Percentiles rank a stretch among this genome's conserved stretches.
Evolutionary conservation across 1,140 invertebrate species (phyloP).

Genomic region (Galleria mellonella): DNA sequence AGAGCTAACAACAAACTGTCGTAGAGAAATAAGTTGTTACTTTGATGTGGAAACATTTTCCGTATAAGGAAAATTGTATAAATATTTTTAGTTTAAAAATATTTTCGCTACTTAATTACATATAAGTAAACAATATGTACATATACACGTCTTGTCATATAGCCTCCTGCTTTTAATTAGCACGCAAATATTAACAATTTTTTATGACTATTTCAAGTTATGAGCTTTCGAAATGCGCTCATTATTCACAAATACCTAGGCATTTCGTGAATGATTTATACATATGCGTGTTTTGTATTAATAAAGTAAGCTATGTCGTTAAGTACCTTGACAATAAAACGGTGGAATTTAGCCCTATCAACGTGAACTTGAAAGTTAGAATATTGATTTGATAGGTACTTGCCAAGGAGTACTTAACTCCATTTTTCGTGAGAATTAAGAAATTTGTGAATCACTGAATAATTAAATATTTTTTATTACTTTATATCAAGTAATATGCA

Average conservation of each 20-base stretch:
- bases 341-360: not conserved
- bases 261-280: conserved; percentile 1
- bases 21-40: conserved; percentile 29
- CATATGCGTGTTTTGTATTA: not conserved
- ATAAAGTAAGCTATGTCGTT: not conserved
- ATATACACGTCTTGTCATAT: too few relatives aligned
- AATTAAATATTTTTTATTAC: too few relatives aligned
- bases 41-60: conserved; percentile 11
- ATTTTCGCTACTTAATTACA: too few relatives aligned
- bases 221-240: conserved; percentile 7
- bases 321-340: conserved; percentile 1
- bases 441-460: too few relatives aligned
- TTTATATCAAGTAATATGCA: too few relatives aligned
- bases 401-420: too few relatives aligned
- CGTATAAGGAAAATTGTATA: too few relatives aligned
- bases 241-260: not conserved
- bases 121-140: too few relatives aligned
- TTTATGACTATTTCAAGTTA: conserved; percentile 10
- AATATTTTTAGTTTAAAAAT: too few relatives aligned
- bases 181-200: not conserved
- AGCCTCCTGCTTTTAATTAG: not conserved
- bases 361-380: not conserved
- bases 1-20: conserved; percentile 24
- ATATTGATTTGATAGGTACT: not conserved
- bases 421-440: too few relatives aligned